Conservation (phyloP, 2,888 invertebrate genomes). For the Glaucopsyche alexis region DNA sequence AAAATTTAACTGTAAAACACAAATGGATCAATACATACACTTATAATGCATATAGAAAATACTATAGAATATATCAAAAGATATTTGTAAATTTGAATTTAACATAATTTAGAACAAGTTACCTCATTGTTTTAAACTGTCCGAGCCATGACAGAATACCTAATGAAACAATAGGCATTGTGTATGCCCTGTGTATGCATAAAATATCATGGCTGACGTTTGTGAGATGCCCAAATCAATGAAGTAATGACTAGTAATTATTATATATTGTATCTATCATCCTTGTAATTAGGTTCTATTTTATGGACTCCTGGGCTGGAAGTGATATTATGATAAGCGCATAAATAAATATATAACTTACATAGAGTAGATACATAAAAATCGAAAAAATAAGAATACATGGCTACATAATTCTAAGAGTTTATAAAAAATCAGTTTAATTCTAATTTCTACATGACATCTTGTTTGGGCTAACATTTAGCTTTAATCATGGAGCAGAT, state of each 20-base stretch:
- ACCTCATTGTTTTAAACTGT: background rate
- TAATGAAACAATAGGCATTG: constrained; percentile 23
- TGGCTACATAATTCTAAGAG: background rate
- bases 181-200: too few species aligned
- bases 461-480: background rate
- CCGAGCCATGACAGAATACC: background rate
- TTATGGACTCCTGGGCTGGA: background rate
- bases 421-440: background rate
- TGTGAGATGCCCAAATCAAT: constrained; percentile 6
- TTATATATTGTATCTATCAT: too few species aligned
- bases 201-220: constrained; percentile 12
- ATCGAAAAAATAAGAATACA: background rate
- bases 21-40: too few species aligned
- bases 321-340: background rate
- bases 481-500: background rate
- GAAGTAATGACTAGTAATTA: constrained; percentile 25
- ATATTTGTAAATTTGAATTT: background rate
- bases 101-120: background rate
- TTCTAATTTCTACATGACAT: background rate
- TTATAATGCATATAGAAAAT: too few species aligned
- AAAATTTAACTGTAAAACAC: too few species aligned
- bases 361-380: background rate
- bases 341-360: background rate
- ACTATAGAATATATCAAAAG: too few species aligned
- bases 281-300: background rate